Evolutionary conservation across 2,113 vertebrate genomes (phyloP).

Genomic region (Naja naja): DNA sequence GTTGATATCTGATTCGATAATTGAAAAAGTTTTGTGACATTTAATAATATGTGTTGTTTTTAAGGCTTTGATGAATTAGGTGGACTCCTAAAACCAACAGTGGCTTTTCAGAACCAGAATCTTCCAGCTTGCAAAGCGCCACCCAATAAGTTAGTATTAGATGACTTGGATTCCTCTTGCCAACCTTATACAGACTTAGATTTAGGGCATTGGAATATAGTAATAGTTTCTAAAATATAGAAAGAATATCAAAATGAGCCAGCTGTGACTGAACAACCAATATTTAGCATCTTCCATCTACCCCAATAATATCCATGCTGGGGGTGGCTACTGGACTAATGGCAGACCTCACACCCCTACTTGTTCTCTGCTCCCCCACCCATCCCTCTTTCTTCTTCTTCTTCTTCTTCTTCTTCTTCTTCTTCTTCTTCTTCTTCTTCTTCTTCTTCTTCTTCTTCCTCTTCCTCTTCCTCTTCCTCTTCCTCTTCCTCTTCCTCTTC

Average conservation of each 20-base stretch:
- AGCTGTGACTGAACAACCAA: neutral
- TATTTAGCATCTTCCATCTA: neutral
- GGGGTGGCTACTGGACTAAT: no score
- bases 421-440: no score
- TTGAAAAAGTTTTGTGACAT: neutral
- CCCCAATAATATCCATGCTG: neutral
- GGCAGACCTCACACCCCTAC: neutral
- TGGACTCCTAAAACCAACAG: conserved; percentile 92
- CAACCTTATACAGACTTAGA: no score
- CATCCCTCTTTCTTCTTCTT: neutral
- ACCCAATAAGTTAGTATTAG: conserved; percentile 87
- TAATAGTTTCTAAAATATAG: no score
- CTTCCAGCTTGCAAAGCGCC: conserved; percentile 79
- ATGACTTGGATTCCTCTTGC: conserved; percentile 93
- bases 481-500: no score
- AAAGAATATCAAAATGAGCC: no score
- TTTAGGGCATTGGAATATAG: no score
- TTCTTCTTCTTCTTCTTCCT: no score
- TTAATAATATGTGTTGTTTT: neutral
- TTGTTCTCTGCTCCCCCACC: neutral
- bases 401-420: no score
- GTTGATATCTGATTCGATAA: neutral
- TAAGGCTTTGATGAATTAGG: conserved; percentile 90
- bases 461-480: no score
- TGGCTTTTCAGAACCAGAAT: conserved; percentile 85